A percentile compares a stretch with the other conserved stretches of the same genome.
phyloP scores from a whole-genome alignment of 2,797 vertebrate species.

The Lophius americanus region DNA sequence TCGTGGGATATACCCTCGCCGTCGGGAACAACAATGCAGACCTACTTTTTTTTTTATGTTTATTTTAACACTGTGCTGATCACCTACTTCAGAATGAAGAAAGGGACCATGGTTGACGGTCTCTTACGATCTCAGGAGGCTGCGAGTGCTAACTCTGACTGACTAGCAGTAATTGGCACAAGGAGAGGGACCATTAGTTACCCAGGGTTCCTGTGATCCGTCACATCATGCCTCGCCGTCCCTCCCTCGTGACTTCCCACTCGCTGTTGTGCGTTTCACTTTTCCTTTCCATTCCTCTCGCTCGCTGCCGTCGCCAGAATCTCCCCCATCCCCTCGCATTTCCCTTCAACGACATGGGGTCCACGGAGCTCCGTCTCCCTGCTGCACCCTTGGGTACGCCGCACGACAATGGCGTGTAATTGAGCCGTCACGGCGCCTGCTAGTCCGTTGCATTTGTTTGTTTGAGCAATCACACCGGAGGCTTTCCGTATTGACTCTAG shows the following conservation, averaged over 20 bases:
- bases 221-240: slow-evolving; percentile 28
- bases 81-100: neutral
- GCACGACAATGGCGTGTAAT: slow-evolving; percentile 40
- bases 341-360: slow-evolving; percentile 30
- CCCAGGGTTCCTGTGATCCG: slow-evolving; percentile 41
- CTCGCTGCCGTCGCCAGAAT: slow-evolving; percentile 27
- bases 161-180: slow-evolving; percentile 56
- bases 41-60: slow-evolving; percentile 1
- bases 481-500: slow-evolving; percentile 24
- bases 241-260: slow-evolving; percentile 19
- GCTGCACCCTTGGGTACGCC: slow-evolving; percentile 36
- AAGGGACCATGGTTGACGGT: slow-evolving; percentile 36
- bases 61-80: neutral
- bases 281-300: slow-evolving; percentile 1
- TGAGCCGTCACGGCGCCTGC: slow-evolving; percentile 37
- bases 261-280: slow-evolving; percentile 24
- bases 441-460: slow-evolving; percentile 22
- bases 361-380: slow-evolving; percentile 48
- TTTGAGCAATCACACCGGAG: slow-evolving; percentile 34
- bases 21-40: neutral
- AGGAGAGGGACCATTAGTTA: slow-evolving; percentile 64
- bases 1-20: too few relatives aligned
- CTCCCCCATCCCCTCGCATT: slow-evolving; percentile 13
- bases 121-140: slow-evolving; percentile 43
- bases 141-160: slow-evolving; percentile 56